Conservation (phyloP, 2,888 invertebrate genomes). For the Pandemis heparana region DNA sequence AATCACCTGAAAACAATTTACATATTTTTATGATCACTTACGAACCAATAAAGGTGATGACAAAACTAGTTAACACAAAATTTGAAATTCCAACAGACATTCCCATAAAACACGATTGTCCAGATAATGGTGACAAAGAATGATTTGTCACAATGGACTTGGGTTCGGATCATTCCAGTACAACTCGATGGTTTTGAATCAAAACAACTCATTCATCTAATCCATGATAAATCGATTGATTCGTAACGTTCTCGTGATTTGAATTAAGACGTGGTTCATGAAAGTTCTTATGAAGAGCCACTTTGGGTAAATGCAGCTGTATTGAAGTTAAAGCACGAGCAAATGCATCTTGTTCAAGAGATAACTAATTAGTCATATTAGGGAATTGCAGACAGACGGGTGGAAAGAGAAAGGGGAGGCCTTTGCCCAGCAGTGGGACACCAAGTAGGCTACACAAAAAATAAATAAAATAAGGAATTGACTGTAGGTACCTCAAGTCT, state of each 20-base stretch:
- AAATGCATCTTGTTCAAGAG: no score
- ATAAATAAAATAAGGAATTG: no score
- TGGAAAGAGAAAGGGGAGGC: no score
- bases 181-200: conserved; percentile 62
- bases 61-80: conserved; percentile 34
- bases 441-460: no score
- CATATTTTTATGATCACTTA: conserved; percentile 37
- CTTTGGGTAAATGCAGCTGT: no score
- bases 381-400: no score
- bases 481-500: no score
- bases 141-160: conserved; percentile 57
- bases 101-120: conserved; percentile 58
- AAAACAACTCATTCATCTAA: conserved; percentile 46
- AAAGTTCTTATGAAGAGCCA: background rate
- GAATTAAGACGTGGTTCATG: conserved; percentile 31
- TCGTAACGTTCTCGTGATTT: conserved; percentile 51
- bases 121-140: conserved; percentile 40
- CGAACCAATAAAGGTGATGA: conserved; percentile 32
- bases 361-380: no score
- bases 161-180: conserved; percentile 55
- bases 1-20: conserved; percentile 22
- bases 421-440: no score
- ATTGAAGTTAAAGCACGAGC: no score
- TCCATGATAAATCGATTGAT: conserved; percentile 65
- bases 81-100: conserved; percentile 51